Base-by-base conservation (phyloP, 2,888 invertebrate genomes). In the Trissolcus japonicus region DNA sequence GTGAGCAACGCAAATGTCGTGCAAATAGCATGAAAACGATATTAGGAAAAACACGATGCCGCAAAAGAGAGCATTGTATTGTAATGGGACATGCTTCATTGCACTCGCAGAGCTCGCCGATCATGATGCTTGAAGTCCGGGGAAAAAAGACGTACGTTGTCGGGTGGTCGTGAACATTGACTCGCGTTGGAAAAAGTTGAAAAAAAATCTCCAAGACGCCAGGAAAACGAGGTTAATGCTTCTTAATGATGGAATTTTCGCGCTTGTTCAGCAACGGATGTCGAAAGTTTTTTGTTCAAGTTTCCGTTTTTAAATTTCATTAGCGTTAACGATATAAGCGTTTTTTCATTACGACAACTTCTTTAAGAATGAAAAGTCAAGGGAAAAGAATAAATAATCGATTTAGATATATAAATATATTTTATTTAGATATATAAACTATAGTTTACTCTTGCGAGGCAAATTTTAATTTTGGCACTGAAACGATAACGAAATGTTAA, bases 181-280 rank as follows among this genome's bases (percentile, higher is more conserved):
- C 68, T 69, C 43, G 73, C 63, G 56, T 29, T 59, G 29, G 53
- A 53, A 59, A 74, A 73, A 79, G 63, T 35, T 1, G 6, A 11
- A 11, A 11, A 35, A 56, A 60, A 72, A 60, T 71, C 48, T 48
- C 54, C 40, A 53, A 76, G 76, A 61, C 35, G 69, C 60, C 29
- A 61, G 76, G 78, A 79, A 82, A 79, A 81, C 77, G 81, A 82
- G 84, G 82, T 81, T 84, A 84, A 83, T 82, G 82, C 80, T 77
- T 82, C 59, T 77, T 80, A 83, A 83, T 82, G 85, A 86, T 84
- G 83, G 83, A 83, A 86, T 85, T 83, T 84, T 81, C 79, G 78
- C 79, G 80, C 80, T 60, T 69, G 69, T 72, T 65, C 54, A 55
- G 66, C 73, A 55, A 61, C 66, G 56, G 50, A 55, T 56, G 66